Base-by-base conservation (phyloP, 2,797 vertebrate genomes). In the Lithobates sylvaticus region DNA sequence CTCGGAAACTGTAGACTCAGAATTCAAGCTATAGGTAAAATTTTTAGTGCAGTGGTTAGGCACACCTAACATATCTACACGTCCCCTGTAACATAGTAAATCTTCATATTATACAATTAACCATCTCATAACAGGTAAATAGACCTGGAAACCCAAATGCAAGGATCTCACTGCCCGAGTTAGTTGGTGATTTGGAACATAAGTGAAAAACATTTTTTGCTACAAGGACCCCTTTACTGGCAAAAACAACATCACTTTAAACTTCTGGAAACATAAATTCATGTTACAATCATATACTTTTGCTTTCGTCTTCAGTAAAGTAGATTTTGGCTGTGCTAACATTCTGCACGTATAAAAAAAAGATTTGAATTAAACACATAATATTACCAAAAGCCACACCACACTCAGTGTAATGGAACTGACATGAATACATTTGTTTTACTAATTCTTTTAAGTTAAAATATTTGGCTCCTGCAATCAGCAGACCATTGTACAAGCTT, bases 381-480 rank as follows among this genome's bases (percentile, higher is more conserved):
- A 15, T 74, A 32, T 64, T 36, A 83, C 29, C 64, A n/a, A 18
- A 34, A 50, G 44, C n/a, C 39, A 13, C 16, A 27, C 21, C 44
- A 58, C 54, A 58, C 7, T 18, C 16, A 3, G 69, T 83, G 58
- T 76, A 36, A 16, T 65, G 61, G 61, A 39, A n/a, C 23, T 39
- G 23, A 69, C 65, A 58, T 77, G 44, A 84, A 54, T 58, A 44
- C 26, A 29, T 47, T 84, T 69, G 26, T 75, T 79, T 75, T 54
- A 74, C 61, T 80, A 36, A 58, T 73, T 58, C 3, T 84, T 74
- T 75, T 80, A 32, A 13, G 44, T n/a, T 42, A 61, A 80, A 81
- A 36, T n/a, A 58, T 76, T 81, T 81, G 42, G 18, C 29, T 75
- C 67, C 72, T 70, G 36, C 72, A 75, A 80, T 75, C 69, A 85